Evolutionary conservation across 2,888 invertebrate genomes (phyloP).

Genomic region (Ecdyonurus torrentis): DNA sequence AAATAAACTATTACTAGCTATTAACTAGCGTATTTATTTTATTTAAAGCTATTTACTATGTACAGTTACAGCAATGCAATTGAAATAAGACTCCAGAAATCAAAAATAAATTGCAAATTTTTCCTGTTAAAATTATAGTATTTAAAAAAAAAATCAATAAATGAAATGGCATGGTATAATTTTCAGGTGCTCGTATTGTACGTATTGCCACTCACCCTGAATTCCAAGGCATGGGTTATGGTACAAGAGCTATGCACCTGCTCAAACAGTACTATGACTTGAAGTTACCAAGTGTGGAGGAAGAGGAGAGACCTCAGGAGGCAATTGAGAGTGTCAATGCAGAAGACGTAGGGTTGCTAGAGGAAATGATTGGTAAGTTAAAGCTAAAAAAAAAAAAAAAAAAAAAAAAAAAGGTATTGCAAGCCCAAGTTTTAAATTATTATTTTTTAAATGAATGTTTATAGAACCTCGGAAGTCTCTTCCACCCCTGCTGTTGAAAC

Average conservation of each 20-base stretch:
- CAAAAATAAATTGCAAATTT: no score
- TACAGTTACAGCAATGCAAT: not conserved
- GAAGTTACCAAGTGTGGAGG: constrained; percentile 53
- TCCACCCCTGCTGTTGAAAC: constrained; percentile 73
- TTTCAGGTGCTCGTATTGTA: constrained; percentile 74
- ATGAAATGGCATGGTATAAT: no score
- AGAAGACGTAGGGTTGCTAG: constrained; percentile 42
- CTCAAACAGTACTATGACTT: constrained; percentile 79
- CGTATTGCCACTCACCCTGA: constrained; percentile 97
- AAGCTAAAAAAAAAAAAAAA: no score
- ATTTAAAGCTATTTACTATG: not conserved
- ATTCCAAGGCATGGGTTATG: constrained; percentile 97
- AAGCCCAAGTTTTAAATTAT: not conserved
- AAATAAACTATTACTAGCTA: no score
- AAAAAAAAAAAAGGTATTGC: no score
- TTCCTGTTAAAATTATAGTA: no score
- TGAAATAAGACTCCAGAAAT: not conserved
- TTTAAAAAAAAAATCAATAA: not conserved
- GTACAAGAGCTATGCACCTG: constrained; percentile 66
- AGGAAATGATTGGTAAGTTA: constrained; percentile 45
- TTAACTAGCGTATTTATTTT: not conserved
- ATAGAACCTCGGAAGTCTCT: constrained; percentile 54
- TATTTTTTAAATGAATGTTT: constrained; percentile 6
- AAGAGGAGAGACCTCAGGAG: constrained; percentile 23
- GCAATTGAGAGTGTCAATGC: constrained; percentile 36